These are phyloP conservation scores for Myiothlypis chrysogaster DNA, from an alignment of 2,797 vertebrate genomes.

Conservation along the genomic window DNA sequence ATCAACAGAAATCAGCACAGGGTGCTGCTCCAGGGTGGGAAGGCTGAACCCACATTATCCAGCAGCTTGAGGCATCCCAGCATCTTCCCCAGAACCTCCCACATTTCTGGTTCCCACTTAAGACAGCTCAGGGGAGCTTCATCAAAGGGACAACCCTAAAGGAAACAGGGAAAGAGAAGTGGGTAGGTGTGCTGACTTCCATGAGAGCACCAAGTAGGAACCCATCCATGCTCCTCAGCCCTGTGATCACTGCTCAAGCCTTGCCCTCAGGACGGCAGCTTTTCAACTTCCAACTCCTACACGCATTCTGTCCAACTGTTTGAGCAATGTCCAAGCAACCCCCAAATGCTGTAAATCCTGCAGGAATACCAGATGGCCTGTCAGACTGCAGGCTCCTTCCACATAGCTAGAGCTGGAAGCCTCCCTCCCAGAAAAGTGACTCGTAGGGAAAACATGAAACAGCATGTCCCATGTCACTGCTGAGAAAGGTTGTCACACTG, in stretches of 20 bases:
- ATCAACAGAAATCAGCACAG: not conserved
- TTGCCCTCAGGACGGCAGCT: not conserved
- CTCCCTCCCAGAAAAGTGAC: not conserved
- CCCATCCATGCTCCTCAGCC: too few relatives aligned
- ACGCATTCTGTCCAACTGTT: not conserved
- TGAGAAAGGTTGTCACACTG: not conserved
- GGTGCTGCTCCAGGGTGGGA: not conserved
- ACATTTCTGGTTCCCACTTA: not conserved
- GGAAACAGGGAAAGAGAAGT: not conserved
- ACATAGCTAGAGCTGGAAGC: not conserved
- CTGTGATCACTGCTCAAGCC: not conserved
- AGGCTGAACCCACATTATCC: accelerated
- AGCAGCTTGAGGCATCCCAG: not conserved
- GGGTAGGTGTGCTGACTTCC: not conserved
- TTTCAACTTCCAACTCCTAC: not conserved
- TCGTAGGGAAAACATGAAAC: not conserved
- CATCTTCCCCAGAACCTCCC: not conserved
- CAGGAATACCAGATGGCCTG: not conserved
- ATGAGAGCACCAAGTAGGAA: accelerated
- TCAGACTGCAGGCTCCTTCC: not conserved
- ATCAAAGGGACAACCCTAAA: not conserved
- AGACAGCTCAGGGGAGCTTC: not conserved
- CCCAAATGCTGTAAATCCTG: not conserved
- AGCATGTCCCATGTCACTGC: accelerated
- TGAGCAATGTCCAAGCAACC: not conserved